phyloP scores from a whole-genome alignment of 1,140 invertebrate genomes.

The Epicauta chinensis region DNA sequence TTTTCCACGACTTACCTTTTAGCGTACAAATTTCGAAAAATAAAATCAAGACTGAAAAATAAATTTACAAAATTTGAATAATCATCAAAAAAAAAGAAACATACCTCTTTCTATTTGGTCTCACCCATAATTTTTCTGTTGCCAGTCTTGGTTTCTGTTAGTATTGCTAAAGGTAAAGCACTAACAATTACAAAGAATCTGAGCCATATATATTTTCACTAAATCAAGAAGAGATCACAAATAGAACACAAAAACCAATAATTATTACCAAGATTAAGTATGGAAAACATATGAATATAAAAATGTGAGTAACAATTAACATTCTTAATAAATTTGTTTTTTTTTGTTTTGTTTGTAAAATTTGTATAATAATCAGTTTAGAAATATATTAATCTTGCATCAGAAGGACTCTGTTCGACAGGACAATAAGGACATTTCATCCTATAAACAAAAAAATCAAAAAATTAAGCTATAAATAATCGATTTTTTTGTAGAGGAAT shows the following conservation, averaged over 20 bases:
- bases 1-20: no score
- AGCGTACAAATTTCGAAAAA: no score
- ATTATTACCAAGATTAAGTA: slow-evolving; percentile 17
- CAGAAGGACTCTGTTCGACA: slow-evolving; percentile 88
- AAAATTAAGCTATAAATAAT: slow-evolving; percentile 8
- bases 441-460: slow-evolving; percentile 52
- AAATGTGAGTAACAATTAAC: slow-evolving; percentile 18
- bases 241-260: slow-evolving; percentile 15
- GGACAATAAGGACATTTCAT: slow-evolving; percentile 98
- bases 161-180: no score
- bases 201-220: slow-evolving; percentile 6
- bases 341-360: no score
- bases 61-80: no score
- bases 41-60: no score
- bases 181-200: slow-evolving; percentile 9
- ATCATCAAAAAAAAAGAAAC: no score
- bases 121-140: no score
- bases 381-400: slow-evolving; percentile 89
- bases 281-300: slow-evolving; percentile 15
- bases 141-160: no score
- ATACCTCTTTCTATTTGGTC: no score
- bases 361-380: slow-evolving; percentile 43
- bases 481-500: slow-evolving; percentile 31
- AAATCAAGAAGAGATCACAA: slow-evolving; percentile 21
- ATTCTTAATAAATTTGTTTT: neutral